A percentile compares a stretch with the other conserved stretches of the same genome.
phyloP scores from a whole-genome alignment of 2,797 vertebrate species.

The Muraenolepis orangiensis region DNA sequence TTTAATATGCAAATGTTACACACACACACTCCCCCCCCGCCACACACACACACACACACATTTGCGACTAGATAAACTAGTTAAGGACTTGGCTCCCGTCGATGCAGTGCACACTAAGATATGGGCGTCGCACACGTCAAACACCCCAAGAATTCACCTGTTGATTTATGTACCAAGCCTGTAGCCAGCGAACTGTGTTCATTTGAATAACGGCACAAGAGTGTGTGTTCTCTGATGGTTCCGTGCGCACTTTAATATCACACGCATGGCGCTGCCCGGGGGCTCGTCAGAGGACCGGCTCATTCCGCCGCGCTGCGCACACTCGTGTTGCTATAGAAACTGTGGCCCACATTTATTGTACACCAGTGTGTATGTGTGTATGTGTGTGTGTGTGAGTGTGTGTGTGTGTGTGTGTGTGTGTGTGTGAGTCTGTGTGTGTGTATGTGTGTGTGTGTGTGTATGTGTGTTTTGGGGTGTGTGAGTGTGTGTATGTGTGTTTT shows the following conservation, averaged over 20 bases:
- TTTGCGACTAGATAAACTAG: background rate
- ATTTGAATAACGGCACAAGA: constrained; percentile 55
- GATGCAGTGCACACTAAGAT: background rate
- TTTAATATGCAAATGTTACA: background rate
- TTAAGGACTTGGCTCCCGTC: background rate
- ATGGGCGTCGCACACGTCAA: background rate
- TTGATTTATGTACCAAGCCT: constrained; percentile 46
- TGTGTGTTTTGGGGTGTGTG: too few relatives aligned
- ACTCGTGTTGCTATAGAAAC: constrained; percentile 56
- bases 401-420: too few relatives aligned
- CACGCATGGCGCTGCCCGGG: constrained; percentile 38
- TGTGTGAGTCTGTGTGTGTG: too few relatives aligned
- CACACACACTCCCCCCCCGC: too few relatives aligned
- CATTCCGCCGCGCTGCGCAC: constrained; percentile 58
- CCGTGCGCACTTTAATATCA: constrained; percentile 52
- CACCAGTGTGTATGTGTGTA: constrained; percentile 28
- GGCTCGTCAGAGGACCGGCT: constrained; percentile 40
- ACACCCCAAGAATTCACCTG: constrained; percentile 18
- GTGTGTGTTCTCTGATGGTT: constrained; percentile 63
- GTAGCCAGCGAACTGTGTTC: constrained; percentile 45
- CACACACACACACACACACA: background rate
- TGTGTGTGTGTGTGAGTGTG: background rate
- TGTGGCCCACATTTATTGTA: constrained; percentile 56
- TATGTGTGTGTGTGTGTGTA: too few relatives aligned
- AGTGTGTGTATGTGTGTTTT: too few relatives aligned